phyloP scores from a whole-genome alignment of 1,140 invertebrate species.

The Aphidius ervi region DNA sequence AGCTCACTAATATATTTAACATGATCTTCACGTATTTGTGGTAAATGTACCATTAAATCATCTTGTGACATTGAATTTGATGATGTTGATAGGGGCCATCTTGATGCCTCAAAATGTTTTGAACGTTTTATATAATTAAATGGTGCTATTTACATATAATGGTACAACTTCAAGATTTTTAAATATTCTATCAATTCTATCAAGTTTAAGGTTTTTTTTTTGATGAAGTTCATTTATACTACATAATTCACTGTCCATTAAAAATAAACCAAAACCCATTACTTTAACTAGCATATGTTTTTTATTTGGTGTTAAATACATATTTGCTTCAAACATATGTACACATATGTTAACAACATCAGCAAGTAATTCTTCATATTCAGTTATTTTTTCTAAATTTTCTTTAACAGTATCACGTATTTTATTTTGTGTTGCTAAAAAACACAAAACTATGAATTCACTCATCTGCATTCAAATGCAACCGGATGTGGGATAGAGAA shows the following conservation, averaged over 20 bases:
- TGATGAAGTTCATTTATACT: conserved; percentile 97
- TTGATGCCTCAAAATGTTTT: conserved; percentile 87
- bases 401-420: conserved; percentile 95
- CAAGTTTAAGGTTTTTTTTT: conserved; percentile 92
- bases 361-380: conserved; percentile 91
- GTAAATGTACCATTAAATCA: conserved; percentile 93
- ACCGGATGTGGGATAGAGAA: not conserved
- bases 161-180: conserved; percentile 98
- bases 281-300: conserved; percentile 99
- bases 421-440: conserved; percentile 97
- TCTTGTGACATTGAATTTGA: conserved; percentile 80
- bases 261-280: conserved; percentile 95
- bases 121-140: conserved; percentile 97
- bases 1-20: conserved; percentile 97
- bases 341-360: conserved; percentile 98
- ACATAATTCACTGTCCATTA: conserved; percentile 91
- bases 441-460: too few species aligned
- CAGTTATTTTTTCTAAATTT: conserved; percentile 81
- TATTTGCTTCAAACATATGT: conserved; percentile 95
- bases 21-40: conserved; percentile 93
- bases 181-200: conserved; percentile 95
- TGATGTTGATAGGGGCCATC: conserved; percentile 88
- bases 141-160: conserved; percentile 98
- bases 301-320: conserved; percentile 95
- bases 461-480: not conserved